A percentile compares a stretch with the other conserved stretches of the same genome.
phyloP scores from a whole-genome alignment of 2,113 vertebrate genomes.

The Microtus pennsylvanicus region DNA sequence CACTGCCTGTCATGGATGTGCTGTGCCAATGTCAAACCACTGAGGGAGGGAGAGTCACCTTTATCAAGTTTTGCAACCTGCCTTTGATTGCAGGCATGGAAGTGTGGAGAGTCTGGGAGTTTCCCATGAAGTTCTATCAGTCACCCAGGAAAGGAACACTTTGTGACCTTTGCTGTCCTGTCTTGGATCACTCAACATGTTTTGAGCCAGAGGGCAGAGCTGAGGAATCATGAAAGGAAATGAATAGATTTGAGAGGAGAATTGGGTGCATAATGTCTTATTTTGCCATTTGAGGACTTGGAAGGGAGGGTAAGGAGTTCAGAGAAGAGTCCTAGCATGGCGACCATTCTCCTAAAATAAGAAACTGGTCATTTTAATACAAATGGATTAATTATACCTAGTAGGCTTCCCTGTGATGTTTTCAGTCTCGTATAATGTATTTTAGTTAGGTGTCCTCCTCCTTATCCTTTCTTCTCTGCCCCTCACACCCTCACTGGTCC shows the following conservation, averaged over 20 bases:
- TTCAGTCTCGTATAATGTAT: neutral
- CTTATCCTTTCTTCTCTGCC: neutral
- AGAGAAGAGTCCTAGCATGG: neutral
- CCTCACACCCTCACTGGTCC: neutral
- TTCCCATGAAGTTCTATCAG: neutral
- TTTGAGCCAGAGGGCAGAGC: neutral
- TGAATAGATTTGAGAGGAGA: neutral
- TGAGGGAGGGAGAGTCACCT: neutral
- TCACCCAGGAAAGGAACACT: neutral
- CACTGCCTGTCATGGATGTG: neutral
- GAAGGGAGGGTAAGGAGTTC: neutral
- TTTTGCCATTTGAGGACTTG: neutral
- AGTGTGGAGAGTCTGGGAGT: neutral
- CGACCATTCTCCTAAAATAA: neutral
- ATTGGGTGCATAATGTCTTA: neutral
- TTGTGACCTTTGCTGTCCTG: neutral
- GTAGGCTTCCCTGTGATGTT: neutral
- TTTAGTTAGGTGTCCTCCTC: neutral
- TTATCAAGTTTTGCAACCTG: neutral
- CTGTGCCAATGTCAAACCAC: neutral
- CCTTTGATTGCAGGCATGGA: constrained; percentile 30
- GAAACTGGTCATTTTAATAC: neutral
- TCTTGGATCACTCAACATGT: constrained; percentile 9
- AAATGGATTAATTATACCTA: neutral
- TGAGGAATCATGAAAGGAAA: neutral